Conservation (phyloP, 2,797 vertebrate species). For the Falco berigora region DNA sequence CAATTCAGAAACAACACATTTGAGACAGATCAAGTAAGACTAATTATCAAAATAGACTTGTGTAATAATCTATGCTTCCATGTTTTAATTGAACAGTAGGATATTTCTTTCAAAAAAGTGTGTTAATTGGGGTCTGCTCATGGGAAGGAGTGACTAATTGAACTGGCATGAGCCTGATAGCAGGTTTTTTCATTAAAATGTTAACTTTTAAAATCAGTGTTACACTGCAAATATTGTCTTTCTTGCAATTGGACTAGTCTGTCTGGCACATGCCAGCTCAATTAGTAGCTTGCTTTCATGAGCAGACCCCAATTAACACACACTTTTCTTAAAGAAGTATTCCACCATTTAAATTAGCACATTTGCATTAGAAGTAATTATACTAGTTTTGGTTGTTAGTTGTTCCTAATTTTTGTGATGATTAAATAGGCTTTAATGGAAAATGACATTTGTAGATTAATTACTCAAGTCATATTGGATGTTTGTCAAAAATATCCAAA, state of each 20-base stretch:
- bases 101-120: conserved; percentile 12
- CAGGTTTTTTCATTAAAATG: conserved; percentile 42
- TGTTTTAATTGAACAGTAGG: conserved; percentile 37
- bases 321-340: conserved; percentile 48
- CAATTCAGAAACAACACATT: not conserved
- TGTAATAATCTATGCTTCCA: conserved; percentile 23
- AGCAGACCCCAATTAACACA: conserved; percentile 62
- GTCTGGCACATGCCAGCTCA: conserved; percentile 44
- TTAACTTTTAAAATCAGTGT: conserved; percentile 62
- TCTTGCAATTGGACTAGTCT: conserved; percentile 20
- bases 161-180: conserved; percentile 52
- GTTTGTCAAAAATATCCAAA: not conserved
- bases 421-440: conserved; percentile 12
- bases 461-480: not conserved
- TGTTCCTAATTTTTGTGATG: not conserved
- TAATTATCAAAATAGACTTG: conserved; percentile 35
- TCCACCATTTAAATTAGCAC: conserved; percentile 46
- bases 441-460: conserved; percentile 42
- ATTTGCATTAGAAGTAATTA: conserved; percentile 57
- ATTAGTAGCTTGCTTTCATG: conserved; percentile 60
- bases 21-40: conserved; percentile 2
- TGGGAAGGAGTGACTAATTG: conserved; percentile 57
- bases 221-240: conserved; percentile 53
- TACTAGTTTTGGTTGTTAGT: conserved; percentile 17
- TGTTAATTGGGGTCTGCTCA: conserved; percentile 60